Conservation (phyloP, 37 sponge, comb jelly and placozoan genomes). For the Beroe ovata region DNA sequence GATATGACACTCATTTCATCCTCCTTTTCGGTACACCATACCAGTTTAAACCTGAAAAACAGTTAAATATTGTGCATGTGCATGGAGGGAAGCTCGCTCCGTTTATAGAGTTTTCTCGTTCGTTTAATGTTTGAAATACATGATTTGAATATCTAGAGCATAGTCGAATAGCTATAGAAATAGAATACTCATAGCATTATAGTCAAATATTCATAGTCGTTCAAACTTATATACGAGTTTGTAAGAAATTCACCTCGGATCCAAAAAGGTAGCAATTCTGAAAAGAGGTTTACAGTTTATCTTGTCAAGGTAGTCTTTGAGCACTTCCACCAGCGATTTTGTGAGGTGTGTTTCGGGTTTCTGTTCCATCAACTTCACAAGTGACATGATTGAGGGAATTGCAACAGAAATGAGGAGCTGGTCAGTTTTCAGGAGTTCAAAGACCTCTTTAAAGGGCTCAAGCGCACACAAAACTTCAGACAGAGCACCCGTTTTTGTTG, state of each 20-base stretch:
- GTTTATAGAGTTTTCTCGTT: no score
- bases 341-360: neutral
- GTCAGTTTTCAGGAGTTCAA: neutral
- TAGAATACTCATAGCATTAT: neutral
- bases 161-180: no score
- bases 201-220: neutral
- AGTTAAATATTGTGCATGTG: no score
- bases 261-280: conserved; percentile 34
- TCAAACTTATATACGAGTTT: neutral
- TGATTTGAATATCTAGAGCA: no score
- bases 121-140: no score
- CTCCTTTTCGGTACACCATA: conserved; percentile 56
- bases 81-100: no score
- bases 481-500: neutral
- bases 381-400: conserved; percentile 36
- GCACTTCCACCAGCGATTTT: neutral
- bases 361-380: conserved; percentile 6
- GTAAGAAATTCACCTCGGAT: conserved; percentile 42
- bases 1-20: conserved; percentile 15
- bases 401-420: conserved; percentile 42
- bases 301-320: neutral
- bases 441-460: conserved; percentile 54
- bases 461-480: conserved; percentile 4
- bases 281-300: conserved; percentile 35
- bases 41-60: conserved; percentile 54